Base-by-base conservation (phyloP, 2,888 invertebrate genomes). In the Drosophila phalerata region DNA sequence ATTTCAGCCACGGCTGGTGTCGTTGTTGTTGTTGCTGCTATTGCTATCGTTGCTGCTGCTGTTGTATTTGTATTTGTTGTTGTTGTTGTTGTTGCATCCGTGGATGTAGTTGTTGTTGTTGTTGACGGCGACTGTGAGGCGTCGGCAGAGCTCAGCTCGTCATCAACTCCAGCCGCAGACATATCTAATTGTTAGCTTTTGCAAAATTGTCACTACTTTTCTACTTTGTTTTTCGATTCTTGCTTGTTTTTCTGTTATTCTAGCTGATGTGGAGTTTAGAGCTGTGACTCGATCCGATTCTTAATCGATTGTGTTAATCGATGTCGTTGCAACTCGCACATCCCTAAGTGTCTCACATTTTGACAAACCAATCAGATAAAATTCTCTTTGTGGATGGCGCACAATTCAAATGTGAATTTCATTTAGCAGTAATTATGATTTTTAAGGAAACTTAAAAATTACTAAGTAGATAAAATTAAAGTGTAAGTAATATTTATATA, bases 1-100 rank as follows among this genome's bases (percentile, higher is more conserved):
- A 92, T 92, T 90, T 92, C 92, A 30, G 91, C 82, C 32, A 91
- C 89, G 66, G 88, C 88, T 78, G 90, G 85, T 69, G 88, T 88
- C 51, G 81, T 84, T 42, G 64, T 5, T 32, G 64, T 11, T 32
- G 48, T 5, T 25, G 51, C 9, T 32, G 68, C 28, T 15, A 62
- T 34, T 25, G 69, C 25, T 30, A 65, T 37, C 22, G 57, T 8
- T 38, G 58, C 15, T 11, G 22, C 8, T 71, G 47, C 49, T 61
- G 83, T 17, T 73, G 65, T 64, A 30, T 30, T 30, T 30, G 9
- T 30, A 30, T 30, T 30, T 57, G 83, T 37, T 28, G 70, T 9
- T 9, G 83, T 37, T 28, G 70, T 9, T 9, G 73, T 40, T 37
- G 73, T 48, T 30, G 78, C 55, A 10, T 73, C 43, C 8, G 64